A percentile compares a stretch with the other conserved stretches of the same genome.
Evolutionary conservation across 2,888 invertebrate species (phyloP).

Genomic region (Cacoxenus indagator): DNA sequence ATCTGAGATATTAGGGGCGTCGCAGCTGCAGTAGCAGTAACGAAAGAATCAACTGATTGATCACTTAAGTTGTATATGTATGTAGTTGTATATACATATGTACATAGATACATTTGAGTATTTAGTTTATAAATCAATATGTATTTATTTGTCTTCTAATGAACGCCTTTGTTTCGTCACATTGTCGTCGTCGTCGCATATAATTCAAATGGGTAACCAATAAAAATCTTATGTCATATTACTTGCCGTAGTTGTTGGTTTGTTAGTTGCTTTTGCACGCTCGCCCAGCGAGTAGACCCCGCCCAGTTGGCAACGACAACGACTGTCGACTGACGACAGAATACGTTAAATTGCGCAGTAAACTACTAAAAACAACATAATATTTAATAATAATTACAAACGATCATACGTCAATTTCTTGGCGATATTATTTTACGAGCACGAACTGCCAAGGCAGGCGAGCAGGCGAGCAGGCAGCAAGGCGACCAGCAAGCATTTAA

Average conservation of each 20-base stretch:
- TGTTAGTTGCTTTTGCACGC: conserved; percentile 1
- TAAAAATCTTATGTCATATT: conserved; percentile 29
- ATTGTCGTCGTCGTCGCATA: conserved; percentile 2
- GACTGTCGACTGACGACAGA: not conserved
- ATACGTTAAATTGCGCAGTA: conserved; percentile 28
- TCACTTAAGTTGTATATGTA: not conserved
- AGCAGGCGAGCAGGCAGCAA: too few relatives aligned
- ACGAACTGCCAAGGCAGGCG: too few relatives aligned
- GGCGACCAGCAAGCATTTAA: conserved; percentile 22
- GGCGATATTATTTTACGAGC: conserved; percentile 50
- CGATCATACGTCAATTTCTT: conserved; percentile 64
- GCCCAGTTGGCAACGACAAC: conserved; percentile 40
- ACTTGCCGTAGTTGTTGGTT: not conserved
- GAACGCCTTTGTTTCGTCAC: conserved; percentile 18
- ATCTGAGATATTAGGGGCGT: too few relatives aligned
- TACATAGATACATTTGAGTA: not conserved
- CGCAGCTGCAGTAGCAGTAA: too few relatives aligned
- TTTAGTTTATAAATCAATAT: too few relatives aligned
- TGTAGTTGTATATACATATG: not conserved
- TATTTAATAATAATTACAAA: conserved; percentile 66
- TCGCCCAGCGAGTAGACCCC: conserved; percentile 31
- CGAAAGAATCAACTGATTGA: not conserved
- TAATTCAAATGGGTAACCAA: conserved; percentile 27
- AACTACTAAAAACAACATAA: conserved; percentile 49
- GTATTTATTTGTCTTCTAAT: conserved; percentile 17